Base-by-base conservation (phyloP, 2,888 invertebrate genomes). In the Pterobdella sp. region DNA sequence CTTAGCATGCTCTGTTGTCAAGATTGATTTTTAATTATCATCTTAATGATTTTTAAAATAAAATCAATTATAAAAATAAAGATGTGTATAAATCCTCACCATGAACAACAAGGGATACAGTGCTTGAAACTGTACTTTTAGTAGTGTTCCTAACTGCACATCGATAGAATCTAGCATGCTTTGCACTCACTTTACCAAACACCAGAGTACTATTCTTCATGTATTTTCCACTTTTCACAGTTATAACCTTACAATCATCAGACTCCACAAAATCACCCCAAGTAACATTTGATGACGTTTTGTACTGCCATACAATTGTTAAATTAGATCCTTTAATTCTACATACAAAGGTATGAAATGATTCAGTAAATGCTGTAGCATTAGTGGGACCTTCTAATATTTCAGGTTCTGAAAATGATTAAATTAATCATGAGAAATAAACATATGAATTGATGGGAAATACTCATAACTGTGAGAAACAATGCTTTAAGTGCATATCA, bases 391-490 rank as follows among this genome's bases (percentile, higher is more conserved):
- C 63, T 14, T 60, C 3, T 2, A 71, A 3, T 1, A 71, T 71
- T 36, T 71, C 26, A 22, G 71, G 63, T 26, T 60, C 71, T 71
- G 71, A n/a, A n/a, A n/a, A n/a, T n/a, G n/a, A n/a, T n/a, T n/a
- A n/a, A n/a, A n/a, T n/a, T n/a, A n/a, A n/a, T n/a, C n/a, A n/a
- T n/a, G n/a, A n/a, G n/a, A n/a, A n/a, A n/a, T n/a, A n/a, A n/a
- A n/a, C n/a, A n/a, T n/a, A n/a, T n/a, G n/a, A n/a, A n/a, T n/a
- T n/a, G n/a, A n/a, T n/a, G n/a, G n/a, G n/a, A n/a, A n/a, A n/a
- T n/a, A n/a, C n/a, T n/a, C n/a, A n/a, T n/a, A n/a, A n/a, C n/a
- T n/a, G n/a, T n/a, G n/a, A n/a, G n/a, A n/a, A n/a, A n/a, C n/a
- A n/a, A n/a, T n/a, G n/a, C n/a, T n/a, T n/a, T n/a, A n/a, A n/a